A percentile compares a stretch with the other conserved stretches of the same genome.
These are phyloP conservation scores for Marcusenius ussheri DNA, from an alignment of 2,113 vertebrate species.

Conservation along the genomic window DNA sequence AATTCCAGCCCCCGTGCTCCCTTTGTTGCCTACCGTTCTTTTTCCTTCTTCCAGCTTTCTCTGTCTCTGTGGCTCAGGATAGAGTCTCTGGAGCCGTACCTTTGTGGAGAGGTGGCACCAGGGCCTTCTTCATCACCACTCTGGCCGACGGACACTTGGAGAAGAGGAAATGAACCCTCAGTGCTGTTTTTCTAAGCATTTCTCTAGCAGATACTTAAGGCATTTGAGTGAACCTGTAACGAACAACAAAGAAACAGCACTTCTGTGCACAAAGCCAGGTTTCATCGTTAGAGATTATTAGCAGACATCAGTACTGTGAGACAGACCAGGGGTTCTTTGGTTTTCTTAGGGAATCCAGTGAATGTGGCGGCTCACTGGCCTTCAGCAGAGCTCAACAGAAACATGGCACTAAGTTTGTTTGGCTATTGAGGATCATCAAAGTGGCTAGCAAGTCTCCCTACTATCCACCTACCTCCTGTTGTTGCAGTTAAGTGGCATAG, in stretches of 20 bases:
- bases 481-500: not conserved
- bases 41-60: slow-evolving; percentile 35
- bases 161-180: not conserved
- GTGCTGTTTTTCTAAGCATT: not conserved
- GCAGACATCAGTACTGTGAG: not conserved
- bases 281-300: not conserved
- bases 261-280: not conserved
- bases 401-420: not conserved
- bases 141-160: not conserved
- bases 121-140: not conserved
- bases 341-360: not conserved
- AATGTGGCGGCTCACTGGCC: not conserved
- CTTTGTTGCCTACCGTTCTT: not conserved
- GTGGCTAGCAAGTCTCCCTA: not conserved
- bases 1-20: too few species aligned
- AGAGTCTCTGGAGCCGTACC: slow-evolving; percentile 33
- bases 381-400: not conserved
- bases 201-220: not conserved
- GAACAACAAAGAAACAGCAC: not conserved
- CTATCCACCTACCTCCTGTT: not conserved
- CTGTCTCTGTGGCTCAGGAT: slow-evolving; percentile 26
- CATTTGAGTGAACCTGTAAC: not conserved
- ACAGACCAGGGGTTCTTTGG: not conserved
- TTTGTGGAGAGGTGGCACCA: not conserved
- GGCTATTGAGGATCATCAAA: not conserved